A percentile compares a stretch with the other conserved stretches of the same genome.
phyloP scores from a whole-genome alignment of 2,797 vertebrate genomes.

The Fistularia commersonii region DNA sequence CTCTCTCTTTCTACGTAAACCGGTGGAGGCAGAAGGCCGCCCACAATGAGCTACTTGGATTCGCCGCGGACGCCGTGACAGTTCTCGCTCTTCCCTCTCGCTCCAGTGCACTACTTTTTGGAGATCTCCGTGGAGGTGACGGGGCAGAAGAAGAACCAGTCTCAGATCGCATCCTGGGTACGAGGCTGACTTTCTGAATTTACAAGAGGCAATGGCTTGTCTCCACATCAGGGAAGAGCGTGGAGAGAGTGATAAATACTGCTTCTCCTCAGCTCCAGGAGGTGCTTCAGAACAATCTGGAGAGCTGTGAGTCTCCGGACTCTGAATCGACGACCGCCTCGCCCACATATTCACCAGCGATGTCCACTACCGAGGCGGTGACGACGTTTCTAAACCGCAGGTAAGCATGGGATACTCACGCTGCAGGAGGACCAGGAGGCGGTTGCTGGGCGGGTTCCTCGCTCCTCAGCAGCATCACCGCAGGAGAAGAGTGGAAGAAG shows the following conservation, averaged over 20 bases:
- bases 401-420: no score
- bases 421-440: no score
- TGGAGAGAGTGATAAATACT: no score
- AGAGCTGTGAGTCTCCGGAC: conserved; percentile 15
- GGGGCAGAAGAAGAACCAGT: conserved; percentile 11
- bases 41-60: no score
- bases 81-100: conserved; percentile 1
- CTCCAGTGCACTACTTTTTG: conserved; percentile 53
- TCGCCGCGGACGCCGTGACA: not conserved
- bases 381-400: not conserved
- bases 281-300: conserved; percentile 35
- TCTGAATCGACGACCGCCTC: conserved; percentile 6
- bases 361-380: conserved; percentile 1
- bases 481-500: no score
- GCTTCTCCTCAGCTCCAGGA: conserved; percentile 41
- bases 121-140: conserved; percentile 38
- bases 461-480: no score
- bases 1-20: no score
- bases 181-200: no score
- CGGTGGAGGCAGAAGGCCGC: no score
- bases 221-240: no score
- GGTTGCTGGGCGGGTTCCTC: no score
- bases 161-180: conserved; percentile 55
- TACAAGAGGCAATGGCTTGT: no score
- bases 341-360: conserved; percentile 2